Conservation (phyloP, 2,113 vertebrate species). For the Dinomys branickii region DNA sequence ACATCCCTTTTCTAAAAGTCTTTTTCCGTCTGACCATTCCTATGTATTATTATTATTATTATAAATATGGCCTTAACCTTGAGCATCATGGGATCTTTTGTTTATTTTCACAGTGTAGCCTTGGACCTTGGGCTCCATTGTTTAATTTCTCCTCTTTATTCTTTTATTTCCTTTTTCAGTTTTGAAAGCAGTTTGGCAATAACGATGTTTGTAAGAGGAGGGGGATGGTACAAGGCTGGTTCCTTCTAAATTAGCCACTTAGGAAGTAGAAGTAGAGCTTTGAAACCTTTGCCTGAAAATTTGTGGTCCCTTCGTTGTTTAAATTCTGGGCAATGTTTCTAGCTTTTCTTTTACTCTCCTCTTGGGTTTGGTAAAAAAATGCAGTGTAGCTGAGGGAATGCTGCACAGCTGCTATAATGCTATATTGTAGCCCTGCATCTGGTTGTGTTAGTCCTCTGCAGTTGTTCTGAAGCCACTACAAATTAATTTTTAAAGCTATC, state of each 20-base stretch:
- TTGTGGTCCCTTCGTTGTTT: slow-evolving; percentile 30
- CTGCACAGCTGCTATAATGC: neutral
- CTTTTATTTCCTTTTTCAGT: neutral
- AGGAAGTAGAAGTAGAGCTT: neutral
- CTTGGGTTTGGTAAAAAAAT: neutral
- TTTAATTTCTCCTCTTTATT: neutral
- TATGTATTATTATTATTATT: neutral
- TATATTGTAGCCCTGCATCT: neutral
- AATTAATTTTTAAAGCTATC: neutral
- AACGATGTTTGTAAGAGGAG: neutral
- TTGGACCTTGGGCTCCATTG: neutral
- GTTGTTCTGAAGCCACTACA: neutral
- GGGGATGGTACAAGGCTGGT: neutral
- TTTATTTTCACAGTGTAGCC: neutral
- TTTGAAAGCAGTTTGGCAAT: neutral
- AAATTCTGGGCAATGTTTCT: neutral
- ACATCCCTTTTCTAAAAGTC: neutral
- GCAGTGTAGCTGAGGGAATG: neutral
- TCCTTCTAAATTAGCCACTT: neutral
- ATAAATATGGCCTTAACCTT: neutral
- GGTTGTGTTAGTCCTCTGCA: neutral
- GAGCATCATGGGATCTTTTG: neutral
- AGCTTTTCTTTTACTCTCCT: slow-evolving; percentile 27
- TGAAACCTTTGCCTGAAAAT: neutral
- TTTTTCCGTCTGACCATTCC: neutral